A percentile compares a stretch with the other conserved stretches of the same genome.
Conservation (phyloP, 2,113 vertebrate species). For the Pleuronectes platessa region DNA sequence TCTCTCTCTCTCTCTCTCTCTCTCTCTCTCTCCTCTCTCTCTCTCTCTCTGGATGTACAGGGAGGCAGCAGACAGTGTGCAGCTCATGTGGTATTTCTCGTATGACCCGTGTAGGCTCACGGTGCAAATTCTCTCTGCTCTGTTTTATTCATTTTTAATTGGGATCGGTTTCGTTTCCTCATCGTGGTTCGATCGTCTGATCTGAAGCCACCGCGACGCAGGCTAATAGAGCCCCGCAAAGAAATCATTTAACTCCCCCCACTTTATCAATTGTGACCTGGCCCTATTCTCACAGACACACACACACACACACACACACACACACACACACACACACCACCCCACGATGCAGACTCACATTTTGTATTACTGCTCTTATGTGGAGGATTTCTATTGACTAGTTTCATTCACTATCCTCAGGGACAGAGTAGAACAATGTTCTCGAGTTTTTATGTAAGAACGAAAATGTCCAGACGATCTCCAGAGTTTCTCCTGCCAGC, state of each 20-base stretch:
- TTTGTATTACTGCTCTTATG: neutral
- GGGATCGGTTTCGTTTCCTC: constrained; percentile 32
- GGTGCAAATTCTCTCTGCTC: constrained; percentile 14
- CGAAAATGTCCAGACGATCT: too few species aligned
- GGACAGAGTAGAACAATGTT: neutral
- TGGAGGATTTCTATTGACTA: constrained; percentile 9
- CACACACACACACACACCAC: neutral
- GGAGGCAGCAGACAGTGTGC: constrained; percentile 33
- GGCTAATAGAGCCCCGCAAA: constrained; percentile 37
- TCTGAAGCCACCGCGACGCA: constrained; percentile 35
- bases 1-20: too few species aligned
- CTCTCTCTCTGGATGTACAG: neutral
- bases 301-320: too few species aligned
- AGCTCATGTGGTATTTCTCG: constrained; percentile 39
- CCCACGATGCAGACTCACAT: neutral
- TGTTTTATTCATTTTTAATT: constrained; percentile 64
- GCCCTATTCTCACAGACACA: neutral
- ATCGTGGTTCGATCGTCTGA: constrained; percentile 15
- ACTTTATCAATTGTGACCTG: constrained; percentile 36
- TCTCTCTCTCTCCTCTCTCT: too few species aligned
- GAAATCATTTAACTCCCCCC: constrained; percentile 37
- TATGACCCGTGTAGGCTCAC: constrained; percentile 54
- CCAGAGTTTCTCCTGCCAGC: too few species aligned
- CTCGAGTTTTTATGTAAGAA: too few species aligned
- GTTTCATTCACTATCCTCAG: neutral